Evolutionary conservation across 2,888 invertebrate species (phyloP), one percentile per base, ranked within the genome.

Genomic region (Thymelicus lineola): DNA sequence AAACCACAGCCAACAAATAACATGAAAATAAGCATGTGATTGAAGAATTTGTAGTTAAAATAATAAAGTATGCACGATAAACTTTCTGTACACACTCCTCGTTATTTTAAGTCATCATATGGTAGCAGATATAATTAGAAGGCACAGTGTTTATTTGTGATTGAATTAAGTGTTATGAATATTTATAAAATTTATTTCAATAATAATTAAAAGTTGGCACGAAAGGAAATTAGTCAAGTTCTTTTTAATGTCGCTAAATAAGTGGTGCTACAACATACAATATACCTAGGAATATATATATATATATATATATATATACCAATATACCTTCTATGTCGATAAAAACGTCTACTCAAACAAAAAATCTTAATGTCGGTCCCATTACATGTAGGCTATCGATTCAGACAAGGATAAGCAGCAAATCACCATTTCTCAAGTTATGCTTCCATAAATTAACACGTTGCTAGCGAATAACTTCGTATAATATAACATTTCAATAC

Each of bases 401-500:
- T 0, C 9, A 10, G 38, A 38, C 38, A 7, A 7, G 9, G 7
- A 50, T 48, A 14, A 55, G 35, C 28, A 55, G 28, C 55, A 28
- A 55, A 35, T 35, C 28, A 15, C 10, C 53, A 28, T 53, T 35
- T 12, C 28, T 55, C 60, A 46, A 50, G 42, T 50, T 61, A 61
- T 58, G 59, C 57, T 38, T n/a, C 12, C 38, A 58, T 45, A 63
- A 63, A 63, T 55, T 63, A 69, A 57, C 36, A 35, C 28, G 57
- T 46, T 71, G 73, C 67, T 73, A 69, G 59, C 58, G 61, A 71
- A 75, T 75, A 75, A 73, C 68, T 72, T 63, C 70, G 68, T 61
- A 46, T 55, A 68, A 62, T 70, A 70, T 74, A 75, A 73, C 75
- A 77, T 79, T 76, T 73, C 74, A 74, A 71, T 65, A 73, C 85